Percentiles rank a stretch among this genome's conserved stretches.
Evolutionary conservation across 2,888 invertebrate genomes (phyloP).

Genomic region (Drosophila hawaiiensis): DNA sequence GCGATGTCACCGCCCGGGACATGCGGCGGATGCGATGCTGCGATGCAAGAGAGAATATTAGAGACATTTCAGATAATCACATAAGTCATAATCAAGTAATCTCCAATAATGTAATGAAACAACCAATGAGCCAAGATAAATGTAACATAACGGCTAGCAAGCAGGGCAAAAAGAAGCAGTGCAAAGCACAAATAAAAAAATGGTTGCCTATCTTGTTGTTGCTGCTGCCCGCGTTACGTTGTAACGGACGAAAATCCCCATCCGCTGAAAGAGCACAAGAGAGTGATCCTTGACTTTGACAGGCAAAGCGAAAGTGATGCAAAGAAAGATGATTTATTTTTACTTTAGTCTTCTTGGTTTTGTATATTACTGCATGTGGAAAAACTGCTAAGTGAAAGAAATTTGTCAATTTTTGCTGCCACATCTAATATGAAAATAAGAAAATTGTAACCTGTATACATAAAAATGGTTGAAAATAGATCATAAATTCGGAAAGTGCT

Average conservation of each 20-base stretch:
- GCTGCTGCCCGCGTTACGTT: background rate
- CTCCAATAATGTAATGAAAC: background rate
- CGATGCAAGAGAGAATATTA: background rate
- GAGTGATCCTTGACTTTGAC: background rate
- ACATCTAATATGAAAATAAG: background rate
- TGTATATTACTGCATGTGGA: background rate
- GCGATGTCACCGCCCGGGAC: constrained; percentile 81
- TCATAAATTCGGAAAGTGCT: background rate
- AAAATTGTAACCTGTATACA: background rate
- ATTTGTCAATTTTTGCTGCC: background rate
- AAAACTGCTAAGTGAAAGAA: background rate
- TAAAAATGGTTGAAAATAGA: background rate
- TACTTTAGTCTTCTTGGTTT: background rate
- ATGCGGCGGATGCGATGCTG: constrained; percentile 81
- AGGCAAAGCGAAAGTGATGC: background rate
- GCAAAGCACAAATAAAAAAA: background rate
- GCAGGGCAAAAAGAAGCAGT: background rate
- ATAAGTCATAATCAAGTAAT: background rate
- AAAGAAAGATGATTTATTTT: background rate
- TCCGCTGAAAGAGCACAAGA: background rate
- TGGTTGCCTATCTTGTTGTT: background rate
- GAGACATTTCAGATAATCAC: background rate
- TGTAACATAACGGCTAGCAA: background rate
- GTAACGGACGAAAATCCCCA: background rate
- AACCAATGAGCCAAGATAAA: background rate